Evolutionary conservation across 2,888 invertebrate genomes (phyloP), one percentile per base, ranked within the genome.

Genomic region (Empis livida): DNA sequence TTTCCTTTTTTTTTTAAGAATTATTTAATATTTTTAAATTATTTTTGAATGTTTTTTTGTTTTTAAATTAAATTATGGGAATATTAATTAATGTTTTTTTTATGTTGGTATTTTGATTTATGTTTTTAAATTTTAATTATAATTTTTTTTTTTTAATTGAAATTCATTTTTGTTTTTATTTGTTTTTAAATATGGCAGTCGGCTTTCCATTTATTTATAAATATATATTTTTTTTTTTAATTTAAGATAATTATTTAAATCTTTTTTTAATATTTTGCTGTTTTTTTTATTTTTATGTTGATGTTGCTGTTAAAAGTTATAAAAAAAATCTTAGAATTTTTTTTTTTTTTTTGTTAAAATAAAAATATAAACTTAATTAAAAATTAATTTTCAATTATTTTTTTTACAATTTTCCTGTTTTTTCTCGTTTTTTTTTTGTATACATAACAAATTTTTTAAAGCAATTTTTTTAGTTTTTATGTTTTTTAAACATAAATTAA

Each of bases 141-240:
- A 30, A 14, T 30, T 15, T 27, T 43, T 32, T 6, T 16, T 16
- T 15, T 20, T 43, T 35, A 32, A 14, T 43, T 42, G 13, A 27
- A 40, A 16, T 35, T 15, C 44, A 9, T 40, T 43, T 17, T 43
- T 23, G 8, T 38, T 15, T 27, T 6, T 23, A 38, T 11, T 13
- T 43, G 16, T 38, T 30, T 16, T 55, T 53, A 55, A 54, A 55
- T 59, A 57, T 59, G 59, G 59, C 60, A 60, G 58, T 59, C 59
- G 57, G 57, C 60, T 57, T 60, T 55, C 54, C 54, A 49, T 53
- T 49, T 46, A 41, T 47, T 48, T 45, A 45, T 44, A 44, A 46
- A 47, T 38, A 49, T 45, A 39, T 43, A 49, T 45, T 47, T 51
- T 51, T 31, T 44, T 48, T 47, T 44, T 50, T 48, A 45, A 47